phyloP scores from a whole-genome alignment of 1,140 invertebrate species.

The Nasonia vitripennis region DNA sequence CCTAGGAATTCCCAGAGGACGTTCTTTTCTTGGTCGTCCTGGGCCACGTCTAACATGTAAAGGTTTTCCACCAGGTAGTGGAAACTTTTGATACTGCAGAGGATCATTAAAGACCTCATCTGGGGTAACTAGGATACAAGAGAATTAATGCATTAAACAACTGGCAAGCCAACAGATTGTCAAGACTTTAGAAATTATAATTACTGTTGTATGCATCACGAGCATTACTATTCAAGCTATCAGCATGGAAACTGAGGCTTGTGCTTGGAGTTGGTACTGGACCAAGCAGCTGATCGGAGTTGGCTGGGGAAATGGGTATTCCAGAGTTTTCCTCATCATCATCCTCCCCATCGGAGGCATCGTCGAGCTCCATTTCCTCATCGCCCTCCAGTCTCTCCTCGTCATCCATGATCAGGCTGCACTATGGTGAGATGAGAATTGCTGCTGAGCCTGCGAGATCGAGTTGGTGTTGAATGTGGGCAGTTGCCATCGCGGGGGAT shows the following conservation, averaged over 20 bases:
- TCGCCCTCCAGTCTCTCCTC: conserved; percentile 73
- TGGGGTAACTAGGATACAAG: conserved; percentile 65
- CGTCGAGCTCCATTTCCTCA: conserved; percentile 75
- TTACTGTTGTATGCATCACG: conserved; percentile 49
- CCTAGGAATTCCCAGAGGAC: conserved; percentile 68
- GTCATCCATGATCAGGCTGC: conserved; percentile 70
- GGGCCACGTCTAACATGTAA: conserved; percentile 81
- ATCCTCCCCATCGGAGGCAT: conserved; percentile 73
- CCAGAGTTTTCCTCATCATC: conserved; percentile 68
- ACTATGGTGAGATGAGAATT: conserved; percentile 35
- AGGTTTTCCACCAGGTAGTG: conserved; percentile 76
- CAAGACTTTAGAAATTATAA: background rate
- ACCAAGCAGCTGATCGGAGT: conserved; percentile 71
- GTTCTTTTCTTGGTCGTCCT: conserved; percentile 83
- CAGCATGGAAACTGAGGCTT: conserved; percentile 56
- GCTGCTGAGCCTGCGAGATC: conserved; percentile 20
- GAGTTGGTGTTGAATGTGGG: background rate
- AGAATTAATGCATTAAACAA: conserved; percentile 39
- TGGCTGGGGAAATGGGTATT: conserved; percentile 71
- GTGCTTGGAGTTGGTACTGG: conserved; percentile 66
- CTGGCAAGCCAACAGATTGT: background rate
- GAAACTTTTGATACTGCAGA: conserved; percentile 71
- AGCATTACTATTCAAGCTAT: conserved; percentile 43
- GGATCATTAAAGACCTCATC: conserved; percentile 72
- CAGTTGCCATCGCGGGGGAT: background rate